Conservation (phyloP, 2,797 vertebrate species). For the Sebastes nivosus region DNA sequence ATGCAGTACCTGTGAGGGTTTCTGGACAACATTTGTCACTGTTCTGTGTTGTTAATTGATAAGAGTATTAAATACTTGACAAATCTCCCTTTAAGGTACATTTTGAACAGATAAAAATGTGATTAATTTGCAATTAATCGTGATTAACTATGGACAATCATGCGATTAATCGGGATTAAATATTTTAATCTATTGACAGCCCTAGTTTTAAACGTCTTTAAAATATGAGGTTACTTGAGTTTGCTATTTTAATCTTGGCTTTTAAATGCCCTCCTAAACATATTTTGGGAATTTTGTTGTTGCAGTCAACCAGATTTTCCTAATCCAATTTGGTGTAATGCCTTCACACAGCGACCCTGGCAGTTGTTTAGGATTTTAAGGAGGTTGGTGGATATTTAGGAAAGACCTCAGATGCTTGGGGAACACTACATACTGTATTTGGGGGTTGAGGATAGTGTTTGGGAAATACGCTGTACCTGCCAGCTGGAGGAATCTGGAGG, state of each 20-base stretch:
- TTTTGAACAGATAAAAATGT: no score
- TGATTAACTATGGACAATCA: no score
- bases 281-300: constrained; percentile 2
- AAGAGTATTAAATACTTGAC: no score
- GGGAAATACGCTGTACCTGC: constrained; percentile 47
- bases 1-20: no score
- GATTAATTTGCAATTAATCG: no score
- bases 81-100: no score
- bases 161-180: no score
- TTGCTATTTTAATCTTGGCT: neutral
- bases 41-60: no score
- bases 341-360: constrained; percentile 16
- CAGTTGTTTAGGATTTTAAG: constrained; percentile 1
- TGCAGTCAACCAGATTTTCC: neutral
- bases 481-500: constrained; percentile 61
- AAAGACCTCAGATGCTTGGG: constrained; percentile 9
- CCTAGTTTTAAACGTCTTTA: neutral
- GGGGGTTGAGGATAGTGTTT: constrained; percentile 5
- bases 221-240: neutral
- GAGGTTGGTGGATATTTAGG: constrained; percentile 23
- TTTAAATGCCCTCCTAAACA: constrained; percentile 3
- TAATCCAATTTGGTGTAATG: constrained; percentile 37
- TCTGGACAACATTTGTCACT: no score
- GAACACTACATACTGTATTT: constrained; percentile 28
- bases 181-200: no score